Evolutionary conservation across 2,888 invertebrate species (phyloP).

Genomic region (Odontomyia ornata): DNA sequence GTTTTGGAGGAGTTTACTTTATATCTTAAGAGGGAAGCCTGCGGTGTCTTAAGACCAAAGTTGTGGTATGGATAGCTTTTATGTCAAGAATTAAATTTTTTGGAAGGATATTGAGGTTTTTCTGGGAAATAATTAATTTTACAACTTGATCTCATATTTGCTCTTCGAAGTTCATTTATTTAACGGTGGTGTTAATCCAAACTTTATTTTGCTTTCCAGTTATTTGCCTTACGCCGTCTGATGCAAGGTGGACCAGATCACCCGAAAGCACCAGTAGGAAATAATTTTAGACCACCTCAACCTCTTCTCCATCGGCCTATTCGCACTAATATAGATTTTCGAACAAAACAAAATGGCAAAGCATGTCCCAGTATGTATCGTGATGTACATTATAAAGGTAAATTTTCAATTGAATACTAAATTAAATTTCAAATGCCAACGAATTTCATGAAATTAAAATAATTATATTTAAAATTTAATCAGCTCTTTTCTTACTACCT

Average conservation of each 20-base stretch:
- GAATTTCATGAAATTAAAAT: background rate
- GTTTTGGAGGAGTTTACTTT: too few relatives aligned
- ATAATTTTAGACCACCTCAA: slow-evolving; percentile 94
- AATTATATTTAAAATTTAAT: background rate
- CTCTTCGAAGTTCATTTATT: too few relatives aligned
- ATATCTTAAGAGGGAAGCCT: too few relatives aligned
- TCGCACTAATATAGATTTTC: slow-evolving; percentile 96
- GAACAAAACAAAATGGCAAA: slow-evolving; percentile 81
- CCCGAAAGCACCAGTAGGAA: slow-evolving; percentile 90
- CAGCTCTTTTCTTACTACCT: slow-evolving; percentile 6
- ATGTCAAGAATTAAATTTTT: too few relatives aligned
- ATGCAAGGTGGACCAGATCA: slow-evolving; percentile 89
- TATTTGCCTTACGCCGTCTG: slow-evolving; percentile 82
- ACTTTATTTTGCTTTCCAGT: slow-evolving; percentile 67
- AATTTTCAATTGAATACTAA: slow-evolving; percentile 49
- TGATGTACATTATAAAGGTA: slow-evolving; percentile 91
- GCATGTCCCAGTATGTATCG: slow-evolving; percentile 92
- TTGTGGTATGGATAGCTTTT: too few relatives aligned
- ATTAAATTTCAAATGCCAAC: background rate
- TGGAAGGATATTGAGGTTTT: too few relatives aligned
- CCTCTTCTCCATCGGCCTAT: slow-evolving; percentile 92
- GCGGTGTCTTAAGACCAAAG: too few relatives aligned
- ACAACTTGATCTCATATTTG: too few relatives aligned
- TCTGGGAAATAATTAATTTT: too few relatives aligned
- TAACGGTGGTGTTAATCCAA: too few relatives aligned